These are phyloP conservation scores for Chloroclystis v-ata DNA, from an alignment of 2,888 invertebrate species.

Conservation along the genomic window DNA sequence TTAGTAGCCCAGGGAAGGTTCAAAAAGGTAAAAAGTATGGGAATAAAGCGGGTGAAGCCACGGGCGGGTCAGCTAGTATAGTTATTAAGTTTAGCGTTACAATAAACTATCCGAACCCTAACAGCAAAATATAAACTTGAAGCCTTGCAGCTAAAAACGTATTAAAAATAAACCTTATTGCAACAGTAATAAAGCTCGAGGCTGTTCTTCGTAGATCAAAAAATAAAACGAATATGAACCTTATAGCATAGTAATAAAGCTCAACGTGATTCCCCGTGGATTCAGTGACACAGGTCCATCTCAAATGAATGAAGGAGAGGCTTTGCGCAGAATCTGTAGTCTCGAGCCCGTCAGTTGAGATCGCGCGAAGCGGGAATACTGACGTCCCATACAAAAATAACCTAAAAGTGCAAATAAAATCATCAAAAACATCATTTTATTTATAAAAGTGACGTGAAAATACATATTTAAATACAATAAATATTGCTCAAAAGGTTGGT, in stretches of 20 bases:
- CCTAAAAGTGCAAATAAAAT: constrained; percentile 50
- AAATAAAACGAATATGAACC: not conserved
- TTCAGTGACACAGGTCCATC: constrained; percentile 8
- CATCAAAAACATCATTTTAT: constrained; percentile 43
- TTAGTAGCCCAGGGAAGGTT: too few species aligned
- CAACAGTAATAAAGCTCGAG: too few species aligned
- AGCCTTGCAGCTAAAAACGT: too few species aligned
- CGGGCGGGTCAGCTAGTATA: too few species aligned
- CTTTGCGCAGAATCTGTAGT: constrained; percentile 71
- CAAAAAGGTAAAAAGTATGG: too few species aligned
- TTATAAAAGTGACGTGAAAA: constrained; percentile 2
- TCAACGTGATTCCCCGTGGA: not conserved
- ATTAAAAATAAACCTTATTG: too few species aligned
- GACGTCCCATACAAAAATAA: constrained; percentile 55
- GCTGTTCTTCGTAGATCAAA: too few species aligned
- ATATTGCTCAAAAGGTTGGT: not conserved
- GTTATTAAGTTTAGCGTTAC: too few species aligned
- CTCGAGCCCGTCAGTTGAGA: constrained; percentile 59
- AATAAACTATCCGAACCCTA: too few species aligned
- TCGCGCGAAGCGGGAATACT: constrained; percentile 58
- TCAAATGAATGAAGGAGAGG: constrained; percentile 74
- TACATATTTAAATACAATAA: not conserved
- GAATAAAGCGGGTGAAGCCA: too few species aligned
- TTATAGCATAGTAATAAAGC: not conserved
- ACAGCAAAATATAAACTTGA: too few species aligned